A percentile compares a stretch with the other conserved stretches of the same genome.
Evolutionary conservation across 2,888 invertebrate species (phyloP).

Genomic region (Cosmorhoe ocellata): DNA sequence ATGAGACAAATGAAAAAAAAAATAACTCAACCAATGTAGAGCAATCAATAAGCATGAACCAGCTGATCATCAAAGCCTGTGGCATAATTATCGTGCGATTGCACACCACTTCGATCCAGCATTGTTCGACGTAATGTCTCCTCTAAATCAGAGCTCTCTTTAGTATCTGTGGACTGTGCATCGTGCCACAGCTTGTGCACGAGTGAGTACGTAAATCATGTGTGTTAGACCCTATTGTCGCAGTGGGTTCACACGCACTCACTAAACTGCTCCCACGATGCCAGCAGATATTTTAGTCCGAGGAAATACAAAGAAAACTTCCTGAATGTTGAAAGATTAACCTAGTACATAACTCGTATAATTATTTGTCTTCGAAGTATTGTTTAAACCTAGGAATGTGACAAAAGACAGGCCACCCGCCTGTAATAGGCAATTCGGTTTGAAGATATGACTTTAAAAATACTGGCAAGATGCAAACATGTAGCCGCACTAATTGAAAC

Average conservation of each 20-base stretch:
- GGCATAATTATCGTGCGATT: slow-evolving; percentile 68
- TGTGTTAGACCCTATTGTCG: slow-evolving; percentile 70
- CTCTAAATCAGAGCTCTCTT: slow-evolving; percentile 72
- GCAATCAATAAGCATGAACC: not conserved
- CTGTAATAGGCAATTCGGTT: too few relatives aligned
- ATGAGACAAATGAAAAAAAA: too few relatives aligned
- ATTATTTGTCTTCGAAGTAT: too few relatives aligned
- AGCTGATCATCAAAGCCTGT: slow-evolving; percentile 3
- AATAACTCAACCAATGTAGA: too few relatives aligned
- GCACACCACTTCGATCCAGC: slow-evolving; percentile 61
- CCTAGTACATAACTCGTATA: too few relatives aligned
- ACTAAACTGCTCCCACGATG: slow-evolving; percentile 74
- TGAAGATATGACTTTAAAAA: too few relatives aligned
- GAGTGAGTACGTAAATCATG: slow-evolving; percentile 46
- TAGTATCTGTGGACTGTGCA: slow-evolving; percentile 11
- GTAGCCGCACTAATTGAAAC: slow-evolving; percentile 42
- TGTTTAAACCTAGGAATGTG: too few relatives aligned
- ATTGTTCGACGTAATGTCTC: slow-evolving; percentile 75
- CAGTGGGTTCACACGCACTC: slow-evolving; percentile 72
- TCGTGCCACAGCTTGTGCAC: slow-evolving; percentile 4
- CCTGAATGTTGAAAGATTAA: slow-evolving; percentile 22
- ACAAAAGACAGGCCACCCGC: too few relatives aligned
- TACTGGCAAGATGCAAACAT: too few relatives aligned
- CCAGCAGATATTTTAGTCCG: slow-evolving; percentile 33
- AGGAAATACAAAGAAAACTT: slow-evolving; percentile 25